Percentiles rank a stretch among this genome's conserved stretches.
These are phyloP conservation scores for Chelon auratus DNA, from an alignment of 2,797 vertebrate genomes.

Conservation along the genomic window DNA sequence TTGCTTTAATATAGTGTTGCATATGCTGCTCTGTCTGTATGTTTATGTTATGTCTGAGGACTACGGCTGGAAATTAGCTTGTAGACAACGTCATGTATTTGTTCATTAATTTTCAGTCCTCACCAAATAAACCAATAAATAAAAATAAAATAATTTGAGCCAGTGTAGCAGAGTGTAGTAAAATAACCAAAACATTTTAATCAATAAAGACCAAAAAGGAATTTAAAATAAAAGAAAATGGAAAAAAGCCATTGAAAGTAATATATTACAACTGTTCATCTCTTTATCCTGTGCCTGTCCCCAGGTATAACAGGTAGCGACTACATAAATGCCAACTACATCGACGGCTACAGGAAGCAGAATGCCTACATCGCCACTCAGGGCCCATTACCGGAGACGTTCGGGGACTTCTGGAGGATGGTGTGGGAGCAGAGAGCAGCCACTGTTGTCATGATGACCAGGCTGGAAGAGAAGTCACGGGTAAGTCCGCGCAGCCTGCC, in stretches of 20 bases:
- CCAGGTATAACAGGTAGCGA: constrained; percentile 95
- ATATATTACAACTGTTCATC: background rate
- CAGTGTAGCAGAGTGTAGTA: background rate
- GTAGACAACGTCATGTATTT: no score
- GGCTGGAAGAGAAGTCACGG: constrained; percentile 97
- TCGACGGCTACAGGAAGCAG: constrained; percentile 97
- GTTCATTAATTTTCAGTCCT: no score
- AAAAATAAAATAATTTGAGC: no score
- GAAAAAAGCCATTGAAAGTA: background rate
- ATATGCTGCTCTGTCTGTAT: no score
- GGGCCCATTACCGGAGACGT: constrained; percentile 95
- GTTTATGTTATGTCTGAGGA: no score
- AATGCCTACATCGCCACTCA: constrained; percentile 98
- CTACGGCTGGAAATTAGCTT: no score
- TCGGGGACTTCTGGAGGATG: constrained; percentile 99
- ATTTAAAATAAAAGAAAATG: background rate
- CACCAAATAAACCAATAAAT: no score
- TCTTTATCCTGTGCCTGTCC: constrained; percentile 12
- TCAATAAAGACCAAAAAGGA: constrained; percentile 1
- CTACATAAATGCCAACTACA: constrained; percentile 98
- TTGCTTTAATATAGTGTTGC: no score
- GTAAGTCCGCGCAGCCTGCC: constrained; percentile 73
- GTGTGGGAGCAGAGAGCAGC: constrained; percentile 98
- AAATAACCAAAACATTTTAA: constrained; percentile 13
- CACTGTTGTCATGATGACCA: constrained; percentile 98